A percentile compares a stretch with the other conserved stretches of the same genome.
Conservation (phyloP, 2,888 invertebrate species). For the Hirtodrosophila histrioides region DNA sequence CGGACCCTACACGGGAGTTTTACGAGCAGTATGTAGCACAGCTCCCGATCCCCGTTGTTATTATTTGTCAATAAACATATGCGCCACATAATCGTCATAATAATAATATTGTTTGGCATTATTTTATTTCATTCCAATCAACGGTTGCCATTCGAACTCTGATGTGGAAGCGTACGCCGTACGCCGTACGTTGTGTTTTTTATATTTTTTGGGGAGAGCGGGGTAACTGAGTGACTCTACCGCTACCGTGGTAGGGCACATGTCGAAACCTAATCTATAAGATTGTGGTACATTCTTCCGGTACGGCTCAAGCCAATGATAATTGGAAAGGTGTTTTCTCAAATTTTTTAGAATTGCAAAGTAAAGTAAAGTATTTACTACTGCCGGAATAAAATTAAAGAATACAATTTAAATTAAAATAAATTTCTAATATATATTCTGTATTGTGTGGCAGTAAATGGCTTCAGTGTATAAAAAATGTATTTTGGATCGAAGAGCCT, state of each 20-base stretch:
- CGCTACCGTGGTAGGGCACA: slow-evolving; percentile 17
- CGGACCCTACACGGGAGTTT: slow-evolving; percentile 44
- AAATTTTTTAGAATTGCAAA: no score
- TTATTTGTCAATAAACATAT: slow-evolving; percentile 76
- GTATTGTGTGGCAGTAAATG: no score
- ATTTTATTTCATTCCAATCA: slow-evolving; percentile 41
- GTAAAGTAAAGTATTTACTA: no score
- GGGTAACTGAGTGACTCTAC: slow-evolving; percentile 10
- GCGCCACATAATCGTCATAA: slow-evolving; percentile 76
- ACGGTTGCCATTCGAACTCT: slow-evolving; percentile 6
- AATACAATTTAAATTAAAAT: no score
- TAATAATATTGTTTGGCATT: slow-evolving; percentile 61
- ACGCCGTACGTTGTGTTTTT: background rate
- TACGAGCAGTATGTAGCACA: slow-evolving; percentile 17
- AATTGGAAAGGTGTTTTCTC: no score
- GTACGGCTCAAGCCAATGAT: no score
- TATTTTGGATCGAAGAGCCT: no score
- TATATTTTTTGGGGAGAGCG: no score
- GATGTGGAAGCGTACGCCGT: slow-evolving; percentile 6
- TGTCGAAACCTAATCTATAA: background rate
- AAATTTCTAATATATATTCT: no score
- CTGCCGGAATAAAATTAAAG: no score
- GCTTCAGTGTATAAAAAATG: no score
- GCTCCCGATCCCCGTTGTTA: slow-evolving; percentile 17
- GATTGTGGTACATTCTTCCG: no score